phyloP scores from a whole-genome alignment of 2,113 vertebrate genomes.

The Periophthalmodon schlosseri region DNA sequence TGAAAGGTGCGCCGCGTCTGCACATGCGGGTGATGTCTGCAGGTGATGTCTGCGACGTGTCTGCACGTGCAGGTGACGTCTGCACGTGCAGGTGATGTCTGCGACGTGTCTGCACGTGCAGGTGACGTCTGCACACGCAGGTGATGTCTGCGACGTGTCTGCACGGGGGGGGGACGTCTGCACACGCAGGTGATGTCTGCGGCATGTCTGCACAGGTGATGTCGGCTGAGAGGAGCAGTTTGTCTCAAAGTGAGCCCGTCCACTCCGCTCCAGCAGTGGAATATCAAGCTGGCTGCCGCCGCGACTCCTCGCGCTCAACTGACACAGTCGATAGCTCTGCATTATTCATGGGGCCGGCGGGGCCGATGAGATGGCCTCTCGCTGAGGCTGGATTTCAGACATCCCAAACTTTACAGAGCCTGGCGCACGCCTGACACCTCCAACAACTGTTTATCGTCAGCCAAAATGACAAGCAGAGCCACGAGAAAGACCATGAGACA shows the following conservation, averaged over 20 bases:
- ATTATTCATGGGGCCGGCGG: constrained; percentile 71
- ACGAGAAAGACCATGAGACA: constrained; percentile 28
- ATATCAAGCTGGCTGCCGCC: constrained; percentile 67
- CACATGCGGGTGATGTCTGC: constrained; percentile 58
- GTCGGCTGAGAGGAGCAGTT: constrained; percentile 59
- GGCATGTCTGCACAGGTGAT: too few relatives aligned
- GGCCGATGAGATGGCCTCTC: constrained; percentile 67
- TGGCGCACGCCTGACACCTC: constrained; percentile 61
- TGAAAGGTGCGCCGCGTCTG: constrained; percentile 16
- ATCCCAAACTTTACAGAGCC: constrained; percentile 59
- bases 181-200: too few relatives aligned
- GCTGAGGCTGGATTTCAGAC: constrained; percentile 63
- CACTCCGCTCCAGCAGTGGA: constrained; percentile 66
- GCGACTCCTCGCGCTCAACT: constrained; percentile 56
- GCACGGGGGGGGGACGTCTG: too few relatives aligned
- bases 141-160: too few relatives aligned
- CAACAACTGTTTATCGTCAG: constrained; percentile 67
- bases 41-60: constrained; percentile 46
- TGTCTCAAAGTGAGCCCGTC: constrained; percentile 73
- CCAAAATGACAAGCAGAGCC: constrained; percentile 61
- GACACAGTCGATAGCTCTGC: constrained; percentile 75
- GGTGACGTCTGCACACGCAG: background rate
- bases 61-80: constrained; percentile 16
- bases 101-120: background rate
- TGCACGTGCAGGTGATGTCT: constrained; percentile 57